Evolutionary conservation across 2,113 vertebrate genomes (phyloP), one percentile per base, ranked within the genome.

Genomic region (Suncus etruscus): DNA sequence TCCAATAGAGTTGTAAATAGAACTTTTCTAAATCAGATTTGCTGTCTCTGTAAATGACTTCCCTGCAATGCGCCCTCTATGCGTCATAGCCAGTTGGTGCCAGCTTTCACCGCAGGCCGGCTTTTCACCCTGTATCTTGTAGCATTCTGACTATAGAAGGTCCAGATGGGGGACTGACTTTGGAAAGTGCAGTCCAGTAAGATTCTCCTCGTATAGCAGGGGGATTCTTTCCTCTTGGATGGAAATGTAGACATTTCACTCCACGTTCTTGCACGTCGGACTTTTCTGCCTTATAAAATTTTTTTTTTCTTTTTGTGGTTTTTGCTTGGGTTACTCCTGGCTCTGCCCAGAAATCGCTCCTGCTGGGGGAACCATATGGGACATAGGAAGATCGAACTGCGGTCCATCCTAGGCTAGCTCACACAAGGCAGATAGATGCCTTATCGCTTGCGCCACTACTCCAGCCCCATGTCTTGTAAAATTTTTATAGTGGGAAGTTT

Each of bases 1-100:
- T 85, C 20, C 72, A 50, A 27, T 20, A 79, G 51, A 58, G 24
- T 31, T 92, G 88, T 90, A 86, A 94, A 81, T 77, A 93, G 94
- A 92, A 54, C 50, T 87, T 94, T 81, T 80, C 8, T 79, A 83
- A 86, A 22, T 83, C 83, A 58, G 4, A 25, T 39, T 29, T 10
- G 0, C 32, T 48, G 76, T 81, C 31, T 4, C 51, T 76, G 89
- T 58, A 39, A 31, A 16, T 69, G 2, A 25, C 74, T 91, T 86
- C n/a, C 22, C 47, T 69, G 66, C 73, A 48, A 15, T 12, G 9
- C 47, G 24, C 51, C 76, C 74, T 95, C 39, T 69, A 65, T 68
- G 84, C 73, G 39, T 39, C 39, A 39, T 39, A 39, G 39, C 3
- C 5, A 39, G 39, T 39, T 39, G 39, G 39, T 39, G 68, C 16